A percentile compares a stretch with the other conserved stretches of the same genome.
Evolutionary conservation across 1,140 invertebrate species (phyloP).

Genomic region (Hycleus phaleratus): DNA sequence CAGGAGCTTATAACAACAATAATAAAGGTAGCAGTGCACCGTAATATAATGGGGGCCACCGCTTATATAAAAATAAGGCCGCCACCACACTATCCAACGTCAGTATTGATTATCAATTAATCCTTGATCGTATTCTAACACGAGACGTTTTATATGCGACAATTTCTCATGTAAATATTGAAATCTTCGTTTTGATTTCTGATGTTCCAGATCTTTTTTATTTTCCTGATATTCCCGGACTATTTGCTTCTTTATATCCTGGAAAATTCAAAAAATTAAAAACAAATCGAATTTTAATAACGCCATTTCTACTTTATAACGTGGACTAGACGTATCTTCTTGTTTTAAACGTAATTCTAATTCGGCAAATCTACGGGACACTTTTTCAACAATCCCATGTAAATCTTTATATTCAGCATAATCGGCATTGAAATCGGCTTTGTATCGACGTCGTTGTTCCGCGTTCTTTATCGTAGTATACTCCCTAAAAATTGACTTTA

Average conservation of each 20-base stretch:
- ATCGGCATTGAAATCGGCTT: constrained; percentile 77
- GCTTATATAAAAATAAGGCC: neutral
- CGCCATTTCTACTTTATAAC: constrained; percentile 43
- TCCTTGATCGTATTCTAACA: constrained; percentile 67
- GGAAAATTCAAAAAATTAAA: constrained; percentile 27
- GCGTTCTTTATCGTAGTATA: constrained; percentile 68
- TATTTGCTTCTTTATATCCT: constrained; percentile 69
- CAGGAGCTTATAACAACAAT: constrained; percentile 4
- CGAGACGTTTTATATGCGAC: constrained; percentile 81
- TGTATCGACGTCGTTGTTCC: constrained; percentile 75
- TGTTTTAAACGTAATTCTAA: constrained; percentile 59
- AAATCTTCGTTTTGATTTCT: constrained; percentile 65
- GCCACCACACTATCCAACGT: constrained; percentile 28
- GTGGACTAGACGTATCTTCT: constrained; percentile 41
- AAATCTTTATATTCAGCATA: constrained; percentile 76
- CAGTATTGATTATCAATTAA: constrained; percentile 34
- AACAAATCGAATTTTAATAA: neutral
- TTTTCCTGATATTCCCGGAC: constrained; percentile 70
- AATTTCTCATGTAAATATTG: constrained; percentile 84
- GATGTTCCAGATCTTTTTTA: constrained; percentile 64
- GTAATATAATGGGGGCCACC: constrained; percentile 8
- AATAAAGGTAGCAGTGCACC: constrained; percentile 11
- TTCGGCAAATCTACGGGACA: constrained; percentile 66
- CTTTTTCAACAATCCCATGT: constrained; percentile 65
- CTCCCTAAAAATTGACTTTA: constrained; percentile 48